Base-by-base conservation (phyloP, 92 coral and sea anemone genomes). In the Galaxea fascicularis region DNA sequence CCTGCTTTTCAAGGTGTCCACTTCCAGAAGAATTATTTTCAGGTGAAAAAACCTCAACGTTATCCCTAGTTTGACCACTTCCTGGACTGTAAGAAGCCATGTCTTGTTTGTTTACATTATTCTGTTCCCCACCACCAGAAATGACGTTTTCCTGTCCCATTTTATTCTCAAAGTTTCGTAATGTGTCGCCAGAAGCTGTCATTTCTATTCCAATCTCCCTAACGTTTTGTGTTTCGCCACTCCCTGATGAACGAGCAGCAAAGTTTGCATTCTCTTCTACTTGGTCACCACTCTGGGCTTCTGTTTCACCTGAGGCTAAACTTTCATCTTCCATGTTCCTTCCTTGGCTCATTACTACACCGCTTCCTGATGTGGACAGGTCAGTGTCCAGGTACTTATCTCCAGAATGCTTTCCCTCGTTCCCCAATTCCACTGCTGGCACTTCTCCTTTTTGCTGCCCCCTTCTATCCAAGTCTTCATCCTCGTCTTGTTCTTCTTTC, bases 401-500 rank as follows among this genome's bases (percentile, higher is more conserved):
- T 3, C 74, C 51, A 2, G 84, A 79, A 24, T 22, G 30, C 4
- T 29, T 49, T 1, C 27, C 18, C 26, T 39, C 69, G 10, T 58
- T 76, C 57, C 51, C 81, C 60, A 46, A 76, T 1, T 30, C 54
- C 21, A 76, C 24, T 17, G 65, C 8, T 18, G 78, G 85, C 13
- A 81, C 77, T 4, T 24, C 52, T 27, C 16, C 85, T 70, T 81
- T 81, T 44, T 81, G 67, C 26, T 81, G 77, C 16, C 85, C 85
- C 16, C 14, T 71, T n/a, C 53, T 75, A 51, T 69, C 69, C n/a
- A 70, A 54, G 57, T 81, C 85, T 22, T 69, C 68, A 20, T 81
- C 76, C 11, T 56, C 85, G n/a, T 81, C 77, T 44, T 69, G 24
- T 69, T 81, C 69, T 52, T 79, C 75, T 51, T 65, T 79, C 84